These are phyloP conservation scores for Drosophila seclusa DNA, from an alignment of 2,888 invertebrate genomes.

Conservation along the genomic window DNA sequence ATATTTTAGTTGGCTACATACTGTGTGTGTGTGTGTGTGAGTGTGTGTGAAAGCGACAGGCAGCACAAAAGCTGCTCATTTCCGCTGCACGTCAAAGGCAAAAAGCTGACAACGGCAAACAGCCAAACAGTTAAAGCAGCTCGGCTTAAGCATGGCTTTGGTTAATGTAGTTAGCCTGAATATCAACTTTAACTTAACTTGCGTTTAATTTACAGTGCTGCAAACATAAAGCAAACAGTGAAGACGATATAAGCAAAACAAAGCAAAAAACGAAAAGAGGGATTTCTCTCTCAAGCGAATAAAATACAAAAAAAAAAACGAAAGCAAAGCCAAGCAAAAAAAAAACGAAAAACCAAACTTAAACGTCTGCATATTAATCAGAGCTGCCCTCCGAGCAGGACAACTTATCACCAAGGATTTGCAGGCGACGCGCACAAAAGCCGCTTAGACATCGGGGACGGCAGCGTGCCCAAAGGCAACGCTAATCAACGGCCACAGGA, in stretches of 20 bases:
- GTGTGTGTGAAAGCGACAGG: conserved; percentile 15
- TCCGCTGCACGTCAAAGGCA: conserved; percentile 53
- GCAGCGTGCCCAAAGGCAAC: conserved; percentile 40
- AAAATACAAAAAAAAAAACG: conserved; percentile 23
- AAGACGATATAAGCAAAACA: conserved; percentile 26
- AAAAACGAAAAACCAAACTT: conserved; percentile 67
- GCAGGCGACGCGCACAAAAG: conserved; percentile 43
- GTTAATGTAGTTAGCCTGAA: conserved; percentile 2
- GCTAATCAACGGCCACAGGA: conserved; percentile 72
- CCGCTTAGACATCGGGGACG: conserved; percentile 53
- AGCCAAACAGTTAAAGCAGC: conserved; percentile 15
- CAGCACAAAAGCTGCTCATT: conserved; percentile 57
- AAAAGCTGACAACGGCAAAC: neutral
- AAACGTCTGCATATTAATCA: conserved; percentile 80
- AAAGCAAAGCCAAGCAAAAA: conserved; percentile 19
- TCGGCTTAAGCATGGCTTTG: conserved; percentile 9
- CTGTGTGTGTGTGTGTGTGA: conserved; percentile 21
- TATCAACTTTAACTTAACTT: conserved; percentile 40
- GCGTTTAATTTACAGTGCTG: conserved; percentile 45
- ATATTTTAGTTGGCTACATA: conserved; percentile 34
- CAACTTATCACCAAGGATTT: conserved; percentile 80
- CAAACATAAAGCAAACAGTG: conserved; percentile 51
- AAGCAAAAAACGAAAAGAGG: conserved; percentile 23
- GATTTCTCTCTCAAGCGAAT: conserved; percentile 12
- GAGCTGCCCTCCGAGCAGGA: conserved; percentile 41